These are phyloP conservation scores for Bombus impatiens DNA, from an alignment of 1,140 invertebrate genomes.

Conservation along the genomic window DNA sequence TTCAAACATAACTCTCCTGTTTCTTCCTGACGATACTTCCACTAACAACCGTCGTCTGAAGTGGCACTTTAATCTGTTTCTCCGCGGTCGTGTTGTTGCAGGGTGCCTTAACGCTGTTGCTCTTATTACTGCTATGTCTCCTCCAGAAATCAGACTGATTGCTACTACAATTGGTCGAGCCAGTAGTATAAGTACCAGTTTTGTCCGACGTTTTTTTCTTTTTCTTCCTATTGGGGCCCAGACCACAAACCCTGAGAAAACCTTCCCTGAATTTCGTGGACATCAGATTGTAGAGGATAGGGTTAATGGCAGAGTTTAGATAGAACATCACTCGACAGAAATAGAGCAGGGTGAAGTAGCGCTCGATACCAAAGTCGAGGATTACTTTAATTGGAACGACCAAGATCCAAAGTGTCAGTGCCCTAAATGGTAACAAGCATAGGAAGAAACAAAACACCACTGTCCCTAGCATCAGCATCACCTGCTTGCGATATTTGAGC, in stretches of 20 bases:
- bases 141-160: conserved; percentile 75
- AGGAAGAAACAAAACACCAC: conserved; percentile 96
- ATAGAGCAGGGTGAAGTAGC: conserved; percentile 93
- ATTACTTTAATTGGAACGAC: conserved; percentile 86
- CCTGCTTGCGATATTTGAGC: conserved; percentile 87
- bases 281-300: conserved; percentile 94
- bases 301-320: conserved; percentile 94
- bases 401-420: conserved; percentile 93
- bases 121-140: conserved; percentile 75
- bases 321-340: conserved; percentile 94
- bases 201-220: conserved; percentile 68
- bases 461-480: conserved; percentile 94
- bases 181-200: conserved; percentile 69
- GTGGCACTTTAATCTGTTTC: conserved; percentile 67
- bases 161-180: conserved; percentile 73
- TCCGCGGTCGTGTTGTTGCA: conserved; percentile 53
- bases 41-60: conserved; percentile 65
- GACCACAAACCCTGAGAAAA: conserved; percentile 86
- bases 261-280: conserved; percentile 95
- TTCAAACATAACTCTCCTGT: conserved; percentile 74
- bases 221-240: conserved; percentile 53
- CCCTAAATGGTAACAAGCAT: conserved; percentile 93
- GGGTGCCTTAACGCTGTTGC: conserved; percentile 65
- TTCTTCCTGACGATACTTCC: conserved; percentile 64
- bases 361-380: conserved; percentile 87